Base-by-base conservation (phyloP, 2,113 vertebrate genomes). In the Microcebus tavaratra region DNA sequence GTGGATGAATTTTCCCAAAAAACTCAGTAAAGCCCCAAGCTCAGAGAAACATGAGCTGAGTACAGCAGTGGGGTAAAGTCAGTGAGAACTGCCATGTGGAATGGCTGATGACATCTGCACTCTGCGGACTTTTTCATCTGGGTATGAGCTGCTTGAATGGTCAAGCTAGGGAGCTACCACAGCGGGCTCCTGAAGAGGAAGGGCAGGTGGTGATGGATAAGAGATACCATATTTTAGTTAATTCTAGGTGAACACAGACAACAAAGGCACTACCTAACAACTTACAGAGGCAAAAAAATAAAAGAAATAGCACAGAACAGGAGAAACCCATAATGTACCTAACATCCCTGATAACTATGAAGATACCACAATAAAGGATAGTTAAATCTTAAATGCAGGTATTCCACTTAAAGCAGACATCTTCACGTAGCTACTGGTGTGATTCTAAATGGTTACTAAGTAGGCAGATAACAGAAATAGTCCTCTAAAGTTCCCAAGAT, bases 341-440 rank as follows among this genome's bases (percentile, higher is more conserved):
- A 70, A 39, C 27, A 42, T 48, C 42, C 14, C 34, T 78, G 45
- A 50, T 50, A 87, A 87, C 34, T 27, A 4, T 48, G 27, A 78
- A 91, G 78, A 53, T 31, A 53, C 94, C 29, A 82, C 39, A 73
- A 36, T 55, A 63, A 92, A 84, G 86, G 11, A 70, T 57, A 31
- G 87, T 80, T n/a, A 83, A 36, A 83, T 76, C 53, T 79, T 92
- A 95, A 89, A 72, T 83, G 59, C 20, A 63, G 61, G 27, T 68
- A 20, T 50, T 90, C 34, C 48, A 73, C 45, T 94, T 79, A 87
- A 87, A 75, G 65, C n/a, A 95, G 42, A 79, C 27, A 39, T 29
- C 72, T 86, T 86, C 55, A 55, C 29, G 65, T 8, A 20, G 84
- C 29, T 68, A 84, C 45, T 67, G 65, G 61, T 50, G 8, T 76